Conservation (phyloP, 2,797 vertebrate species). For the Otolemur crassicaudatus region DNA sequence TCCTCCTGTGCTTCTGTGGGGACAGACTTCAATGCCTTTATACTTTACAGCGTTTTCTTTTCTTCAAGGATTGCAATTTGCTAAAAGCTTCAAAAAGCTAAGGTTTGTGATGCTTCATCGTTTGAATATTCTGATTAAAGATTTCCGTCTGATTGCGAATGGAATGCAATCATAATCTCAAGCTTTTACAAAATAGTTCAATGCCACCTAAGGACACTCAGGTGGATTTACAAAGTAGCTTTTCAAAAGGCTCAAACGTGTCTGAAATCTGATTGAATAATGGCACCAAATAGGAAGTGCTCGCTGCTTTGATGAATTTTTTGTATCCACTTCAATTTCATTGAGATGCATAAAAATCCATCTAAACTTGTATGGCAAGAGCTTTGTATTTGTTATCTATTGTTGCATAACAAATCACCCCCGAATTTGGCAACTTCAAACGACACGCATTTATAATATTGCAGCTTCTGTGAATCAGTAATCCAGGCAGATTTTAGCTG, state of each 20-base stretch:
- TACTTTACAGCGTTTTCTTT: not conserved
- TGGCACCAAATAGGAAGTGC: not conserved
- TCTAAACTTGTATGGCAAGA: not conserved
- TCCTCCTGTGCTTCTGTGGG: not conserved
- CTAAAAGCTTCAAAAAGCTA: not conserved
- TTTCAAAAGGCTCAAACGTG: not conserved
- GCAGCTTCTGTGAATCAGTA: not conserved
- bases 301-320: not conserved
- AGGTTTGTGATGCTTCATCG: not conserved
- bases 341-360: not conserved
- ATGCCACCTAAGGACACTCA: fast-evolving
- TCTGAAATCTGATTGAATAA: not conserved
- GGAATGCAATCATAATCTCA: not conserved
- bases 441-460: fast-evolving
- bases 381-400: not conserved
- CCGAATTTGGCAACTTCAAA: not conserved
- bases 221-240: not conserved
- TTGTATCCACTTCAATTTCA: too few relatives aligned
- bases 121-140: not conserved
- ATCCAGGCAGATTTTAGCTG: not conserved
- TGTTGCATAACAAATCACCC: not conserved
- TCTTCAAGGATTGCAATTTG: not conserved
- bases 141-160: not conserved
- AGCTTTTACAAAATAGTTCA: not conserved
- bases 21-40: not conserved